Conservation (phyloP, 2,797 vertebrate genomes). For the Thripadectes ignobilis region DNA sequence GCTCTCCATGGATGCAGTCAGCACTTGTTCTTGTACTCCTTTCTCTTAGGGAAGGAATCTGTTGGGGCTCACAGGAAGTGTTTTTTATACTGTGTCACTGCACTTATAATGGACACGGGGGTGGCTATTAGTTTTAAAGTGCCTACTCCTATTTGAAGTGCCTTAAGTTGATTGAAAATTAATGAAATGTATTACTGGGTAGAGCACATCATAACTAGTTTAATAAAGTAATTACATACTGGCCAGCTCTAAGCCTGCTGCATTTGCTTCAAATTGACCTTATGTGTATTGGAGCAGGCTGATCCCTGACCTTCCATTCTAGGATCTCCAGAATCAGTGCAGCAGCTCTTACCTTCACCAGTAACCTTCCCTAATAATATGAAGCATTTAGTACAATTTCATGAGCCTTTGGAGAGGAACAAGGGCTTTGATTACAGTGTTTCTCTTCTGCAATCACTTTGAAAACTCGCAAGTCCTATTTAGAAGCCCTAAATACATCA, state of each 20-base stretch:
- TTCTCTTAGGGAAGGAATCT: not conserved
- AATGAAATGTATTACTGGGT: constrained; percentile 27
- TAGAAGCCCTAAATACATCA: constrained; percentile 45
- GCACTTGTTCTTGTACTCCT: not conserved
- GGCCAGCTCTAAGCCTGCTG: not conserved
- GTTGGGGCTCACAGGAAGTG: not conserved
- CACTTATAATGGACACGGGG: not conserved
- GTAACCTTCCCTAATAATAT: not conserved
- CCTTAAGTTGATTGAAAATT: constrained; percentile 2
- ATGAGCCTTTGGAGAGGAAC: constrained; percentile 2
- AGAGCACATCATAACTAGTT: constrained; percentile 14
- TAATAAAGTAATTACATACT: not conserved
- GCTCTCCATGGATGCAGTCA: not conserved
- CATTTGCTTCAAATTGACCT: not conserved
- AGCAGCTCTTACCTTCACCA: not conserved
- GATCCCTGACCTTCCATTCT: not conserved
- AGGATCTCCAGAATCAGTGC: not conserved
- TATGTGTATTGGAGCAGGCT: not conserved
- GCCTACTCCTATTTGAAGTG: not conserved
- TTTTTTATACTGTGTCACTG: not conserved
- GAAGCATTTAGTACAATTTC: constrained; percentile 8
- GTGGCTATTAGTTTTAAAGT: constrained; percentile 10
- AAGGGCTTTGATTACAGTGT: constrained; percentile 31
- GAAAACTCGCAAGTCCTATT: constrained; percentile 42
- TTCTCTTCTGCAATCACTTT: constrained; percentile 14